Conservation (phyloP, 2,888 invertebrate genomes). For the Ceraclea dissimilis region DNA sequence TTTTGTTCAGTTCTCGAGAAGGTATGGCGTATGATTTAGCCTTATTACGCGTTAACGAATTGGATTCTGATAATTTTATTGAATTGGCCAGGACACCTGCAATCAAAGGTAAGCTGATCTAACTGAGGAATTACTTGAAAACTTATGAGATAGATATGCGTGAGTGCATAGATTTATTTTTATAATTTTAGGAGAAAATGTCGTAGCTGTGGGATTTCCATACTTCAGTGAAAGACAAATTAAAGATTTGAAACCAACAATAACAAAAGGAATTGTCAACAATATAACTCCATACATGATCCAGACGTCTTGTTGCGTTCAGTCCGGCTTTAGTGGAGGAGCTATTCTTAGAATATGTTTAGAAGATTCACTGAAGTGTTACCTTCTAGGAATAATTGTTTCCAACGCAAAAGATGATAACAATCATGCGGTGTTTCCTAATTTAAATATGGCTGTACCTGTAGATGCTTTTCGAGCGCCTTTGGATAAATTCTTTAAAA, state of each 20-base stretch:
- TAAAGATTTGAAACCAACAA: slow-evolving; percentile 40
- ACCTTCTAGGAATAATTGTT: slow-evolving; percentile 51
- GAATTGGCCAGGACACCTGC: slow-evolving; percentile 34
- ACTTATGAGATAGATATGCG: not conserved
- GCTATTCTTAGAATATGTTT: slow-evolving; percentile 45
- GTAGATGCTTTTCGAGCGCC: slow-evolving; percentile 35
- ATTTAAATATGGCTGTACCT: slow-evolving; percentile 56
- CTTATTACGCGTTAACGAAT: slow-evolving; percentile 34
- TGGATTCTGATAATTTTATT: slow-evolving; percentile 8
- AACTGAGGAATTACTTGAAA: slow-evolving; percentile 14
- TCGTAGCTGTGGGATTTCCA: slow-evolving; percentile 52
- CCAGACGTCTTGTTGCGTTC: slow-evolving; percentile 56
- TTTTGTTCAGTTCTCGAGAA: slow-evolving; percentile 42
- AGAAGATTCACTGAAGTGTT: slow-evolving; percentile 27
- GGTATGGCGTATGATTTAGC: slow-evolving; percentile 45
- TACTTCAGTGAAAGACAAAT: slow-evolving; percentile 47
- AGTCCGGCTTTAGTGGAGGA: slow-evolving; percentile 57
- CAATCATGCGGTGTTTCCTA: slow-evolving; percentile 46
- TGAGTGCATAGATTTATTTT: not conserved
- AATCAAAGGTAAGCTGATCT: slow-evolving; percentile 37
- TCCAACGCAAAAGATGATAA: slow-evolving; percentile 48
- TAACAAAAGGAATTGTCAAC: slow-evolving; percentile 50
- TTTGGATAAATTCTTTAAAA: slow-evolving; percentile 7
- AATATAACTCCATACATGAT: slow-evolving; percentile 48
- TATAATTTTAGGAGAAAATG: slow-evolving; percentile 45